These are phyloP conservation scores for Hololepta plana DNA, from an alignment of 2,888 invertebrate genomes.

Conservation along the genomic window DNA sequence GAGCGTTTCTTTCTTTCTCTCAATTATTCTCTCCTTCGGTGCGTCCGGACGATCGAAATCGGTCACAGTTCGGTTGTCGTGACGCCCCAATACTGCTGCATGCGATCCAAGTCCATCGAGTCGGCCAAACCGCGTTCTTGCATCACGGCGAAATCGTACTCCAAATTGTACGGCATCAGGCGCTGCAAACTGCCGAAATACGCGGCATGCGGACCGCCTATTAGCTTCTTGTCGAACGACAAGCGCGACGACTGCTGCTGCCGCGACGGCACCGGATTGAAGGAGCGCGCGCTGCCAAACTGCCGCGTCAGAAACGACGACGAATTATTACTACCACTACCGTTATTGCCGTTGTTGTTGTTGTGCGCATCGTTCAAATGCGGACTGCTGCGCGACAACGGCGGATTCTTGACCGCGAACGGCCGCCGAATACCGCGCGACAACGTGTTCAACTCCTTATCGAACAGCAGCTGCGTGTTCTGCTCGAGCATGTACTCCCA, in stretches of 20 bases:
- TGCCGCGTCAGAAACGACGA: constrained; percentile 48
- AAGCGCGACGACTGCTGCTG: constrained; percentile 37
- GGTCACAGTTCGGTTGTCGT: constrained; percentile 72
- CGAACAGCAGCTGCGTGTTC: constrained; percentile 73
- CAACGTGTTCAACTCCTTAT: constrained; percentile 70
- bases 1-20: too few species aligned
- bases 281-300: constrained; percentile 65
- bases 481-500: constrained; percentile 90
- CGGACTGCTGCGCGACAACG: constrained; percentile 53
- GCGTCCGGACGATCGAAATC: too few species aligned
- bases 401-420: constrained; percentile 34
- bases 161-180: constrained; percentile 67
- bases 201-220: constrained; percentile 68
- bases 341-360: constrained; percentile 13
- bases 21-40: too few species aligned
- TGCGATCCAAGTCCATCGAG: constrained; percentile 64
- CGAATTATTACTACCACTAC: constrained; percentile 13
- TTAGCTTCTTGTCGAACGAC: constrained; percentile 38
- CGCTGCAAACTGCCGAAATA: constrained; percentile 74
- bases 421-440: constrained; percentile 41
- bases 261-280: constrained; percentile 42
- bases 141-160: constrained; percentile 69
- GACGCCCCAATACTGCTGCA: constrained; percentile 85
- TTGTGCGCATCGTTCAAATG: constrained; percentile 32
- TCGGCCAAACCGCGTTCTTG: constrained; percentile 59